Conservation (phyloP, 2,113 vertebrate species). For the Apistogramma diplotaenia region DNA sequence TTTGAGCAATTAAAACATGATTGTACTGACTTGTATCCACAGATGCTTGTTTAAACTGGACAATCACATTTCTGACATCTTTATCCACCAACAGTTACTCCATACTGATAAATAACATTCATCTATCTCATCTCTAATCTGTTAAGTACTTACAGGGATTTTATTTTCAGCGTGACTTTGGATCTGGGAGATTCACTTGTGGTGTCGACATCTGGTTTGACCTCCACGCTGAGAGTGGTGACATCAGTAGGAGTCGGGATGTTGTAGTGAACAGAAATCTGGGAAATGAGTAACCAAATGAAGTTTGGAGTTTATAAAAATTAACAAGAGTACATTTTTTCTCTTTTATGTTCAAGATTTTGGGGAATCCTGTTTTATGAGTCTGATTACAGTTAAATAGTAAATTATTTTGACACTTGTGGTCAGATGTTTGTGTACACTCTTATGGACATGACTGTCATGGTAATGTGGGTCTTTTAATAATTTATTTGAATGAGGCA, state of each 20-base stretch:
- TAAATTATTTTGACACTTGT: background rate
- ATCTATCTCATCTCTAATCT: background rate
- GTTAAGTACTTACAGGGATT: background rate
- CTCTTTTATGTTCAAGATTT: background rate
- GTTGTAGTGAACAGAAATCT: background rate
- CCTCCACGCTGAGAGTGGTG: background rate
- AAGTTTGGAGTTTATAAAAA: background rate
- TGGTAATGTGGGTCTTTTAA: background rate
- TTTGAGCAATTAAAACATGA: background rate
- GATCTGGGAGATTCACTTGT: background rate
- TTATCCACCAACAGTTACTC: no score
- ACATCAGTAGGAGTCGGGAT: background rate
- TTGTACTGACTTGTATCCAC: rapidly evolving
- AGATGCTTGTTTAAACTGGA: no score
- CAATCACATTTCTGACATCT: no score
- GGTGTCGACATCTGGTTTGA: background rate
- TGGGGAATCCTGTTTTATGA: background rate
- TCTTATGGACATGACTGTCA: background rate
- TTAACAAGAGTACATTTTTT: background rate
- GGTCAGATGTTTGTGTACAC: background rate
- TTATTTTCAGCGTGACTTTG: background rate
- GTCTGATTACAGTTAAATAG: background rate
- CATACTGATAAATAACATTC: background rate
- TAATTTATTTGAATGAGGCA: no score
- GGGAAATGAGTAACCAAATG: background rate